Percentiles rank a stretch among this genome's conserved stretches.
These are phyloP conservation scores for Bubo bubo DNA, from an alignment of 2,113 vertebrate species.

Conservation along the genomic window DNA sequence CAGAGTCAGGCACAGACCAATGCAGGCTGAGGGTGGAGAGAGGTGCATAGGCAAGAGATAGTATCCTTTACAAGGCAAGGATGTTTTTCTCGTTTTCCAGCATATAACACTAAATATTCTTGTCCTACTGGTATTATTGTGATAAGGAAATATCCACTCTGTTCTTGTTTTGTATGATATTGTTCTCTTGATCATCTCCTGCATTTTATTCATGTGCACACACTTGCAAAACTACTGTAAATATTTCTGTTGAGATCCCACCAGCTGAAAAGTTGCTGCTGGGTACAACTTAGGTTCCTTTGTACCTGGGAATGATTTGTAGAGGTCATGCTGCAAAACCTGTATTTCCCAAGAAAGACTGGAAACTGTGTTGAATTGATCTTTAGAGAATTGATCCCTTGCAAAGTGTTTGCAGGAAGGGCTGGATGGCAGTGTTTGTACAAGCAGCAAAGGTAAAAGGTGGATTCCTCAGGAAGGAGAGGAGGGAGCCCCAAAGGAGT, in stretches of 20 bases:
- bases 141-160: not conserved
- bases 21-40: not conserved
- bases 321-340: not conserved
- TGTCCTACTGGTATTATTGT: not conserved
- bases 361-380: not conserved
- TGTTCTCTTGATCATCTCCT: not conserved
- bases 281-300: not conserved
- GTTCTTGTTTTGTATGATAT: not conserved
- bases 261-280: not conserved
- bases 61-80: not conserved
- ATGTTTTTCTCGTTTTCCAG: not conserved
- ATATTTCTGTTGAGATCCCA: not conserved
- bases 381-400: not conserved
- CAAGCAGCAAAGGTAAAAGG: not conserved
- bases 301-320: not conserved
- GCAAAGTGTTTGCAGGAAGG: not conserved
- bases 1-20: not conserved
- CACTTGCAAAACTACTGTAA: not conserved
- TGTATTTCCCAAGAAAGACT: not conserved
- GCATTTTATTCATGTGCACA: not conserved
- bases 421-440: not conserved
- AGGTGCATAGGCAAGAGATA: fast-evolving
- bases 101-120: not conserved
- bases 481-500: not conserved
- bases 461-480: not conserved